Conservation (phyloP, 2,888 invertebrate genomes). For the Capitulum mitella region DNA sequence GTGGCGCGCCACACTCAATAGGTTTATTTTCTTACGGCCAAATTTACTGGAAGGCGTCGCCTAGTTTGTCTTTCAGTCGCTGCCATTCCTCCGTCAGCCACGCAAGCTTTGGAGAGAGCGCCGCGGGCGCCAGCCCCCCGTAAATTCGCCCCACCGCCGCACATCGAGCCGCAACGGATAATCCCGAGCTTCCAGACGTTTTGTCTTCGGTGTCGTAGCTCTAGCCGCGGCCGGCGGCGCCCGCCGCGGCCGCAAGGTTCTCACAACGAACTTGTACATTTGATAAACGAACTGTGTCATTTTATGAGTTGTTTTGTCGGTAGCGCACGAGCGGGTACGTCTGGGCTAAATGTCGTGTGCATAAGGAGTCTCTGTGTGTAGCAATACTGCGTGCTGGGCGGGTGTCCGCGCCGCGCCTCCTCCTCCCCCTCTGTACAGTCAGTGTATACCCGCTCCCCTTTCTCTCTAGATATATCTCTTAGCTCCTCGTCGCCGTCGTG, state of each 20-base stretch:
- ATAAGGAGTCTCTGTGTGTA: conserved; percentile 14
- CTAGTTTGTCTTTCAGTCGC: conserved; percentile 18
- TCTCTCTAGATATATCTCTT: not conserved
- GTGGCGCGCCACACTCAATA: not conserved
- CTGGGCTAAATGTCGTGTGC: not conserved
- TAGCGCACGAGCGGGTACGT: not conserved
- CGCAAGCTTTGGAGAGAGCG: not conserved
- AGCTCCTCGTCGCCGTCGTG: conserved; percentile 15
- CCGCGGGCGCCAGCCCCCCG: not conserved
- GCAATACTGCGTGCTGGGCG: not conserved
- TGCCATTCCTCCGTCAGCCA: conserved; percentile 5
- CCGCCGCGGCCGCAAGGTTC: not conserved
- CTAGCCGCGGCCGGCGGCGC: not conserved
- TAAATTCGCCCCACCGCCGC: not conserved
- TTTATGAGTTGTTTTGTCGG: not conserved
- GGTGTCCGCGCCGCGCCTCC: not conserved
- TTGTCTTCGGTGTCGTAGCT: conserved; percentile 10
- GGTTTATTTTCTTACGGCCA: conserved; percentile 17
- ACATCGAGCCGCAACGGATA: not conserved
- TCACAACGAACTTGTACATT: conserved; percentile 19
- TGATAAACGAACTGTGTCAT: not conserved
- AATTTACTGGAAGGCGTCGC: conserved; percentile 6
- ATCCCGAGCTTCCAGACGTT: conserved; percentile 21
- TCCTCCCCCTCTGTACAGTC: conserved; percentile 2
- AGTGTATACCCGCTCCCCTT: not conserved